Percentiles rank a stretch among this genome's conserved stretches.
Evolutionary conservation across 2,888 invertebrate species (phyloP).

Genomic region (Perizoma flavofasciatum): DNA sequence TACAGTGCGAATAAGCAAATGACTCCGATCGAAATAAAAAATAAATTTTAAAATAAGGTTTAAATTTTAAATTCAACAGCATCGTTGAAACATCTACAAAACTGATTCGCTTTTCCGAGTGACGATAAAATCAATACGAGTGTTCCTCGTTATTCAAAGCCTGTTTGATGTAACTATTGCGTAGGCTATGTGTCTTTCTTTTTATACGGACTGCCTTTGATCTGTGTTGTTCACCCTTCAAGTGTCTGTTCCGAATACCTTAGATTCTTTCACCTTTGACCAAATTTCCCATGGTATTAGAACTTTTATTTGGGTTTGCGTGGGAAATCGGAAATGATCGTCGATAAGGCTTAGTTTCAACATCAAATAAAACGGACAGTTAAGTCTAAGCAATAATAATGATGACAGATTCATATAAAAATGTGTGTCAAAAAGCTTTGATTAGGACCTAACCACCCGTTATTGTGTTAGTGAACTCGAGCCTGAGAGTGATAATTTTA

Average conservation of each 20-base stretch:
- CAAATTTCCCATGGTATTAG: conserved; percentile 46
- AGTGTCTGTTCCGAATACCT: conserved; percentile 57
- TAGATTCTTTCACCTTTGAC: conserved; percentile 57
- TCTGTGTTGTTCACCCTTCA: conserved; percentile 46
- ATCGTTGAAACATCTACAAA: conserved; percentile 23
- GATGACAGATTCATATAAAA: no score
- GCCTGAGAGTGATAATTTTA: no score
- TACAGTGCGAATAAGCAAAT: not conserved
- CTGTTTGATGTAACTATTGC: conserved; percentile 3
- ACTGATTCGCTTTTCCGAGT: conserved; percentile 38
- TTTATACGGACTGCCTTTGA: conserved; percentile 62
- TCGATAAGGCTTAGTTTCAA: no score
- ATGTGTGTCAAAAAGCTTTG: no score
- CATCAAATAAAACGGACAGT: no score
- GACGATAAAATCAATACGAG: conserved; percentile 45
- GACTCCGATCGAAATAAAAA: no score
- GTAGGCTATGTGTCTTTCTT: conserved; percentile 47
- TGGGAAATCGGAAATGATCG: conserved; percentile 4
- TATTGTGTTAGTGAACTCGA: no score
- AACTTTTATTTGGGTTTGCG: conserved; percentile 19
- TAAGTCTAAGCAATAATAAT: no score
- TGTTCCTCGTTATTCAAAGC: conserved; percentile 28
- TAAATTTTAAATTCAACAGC: not conserved
- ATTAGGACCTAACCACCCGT: no score
- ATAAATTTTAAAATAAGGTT: no score